Conservation (phyloP, 1,140 invertebrate species). For the Papilio polyxenes region DNA sequence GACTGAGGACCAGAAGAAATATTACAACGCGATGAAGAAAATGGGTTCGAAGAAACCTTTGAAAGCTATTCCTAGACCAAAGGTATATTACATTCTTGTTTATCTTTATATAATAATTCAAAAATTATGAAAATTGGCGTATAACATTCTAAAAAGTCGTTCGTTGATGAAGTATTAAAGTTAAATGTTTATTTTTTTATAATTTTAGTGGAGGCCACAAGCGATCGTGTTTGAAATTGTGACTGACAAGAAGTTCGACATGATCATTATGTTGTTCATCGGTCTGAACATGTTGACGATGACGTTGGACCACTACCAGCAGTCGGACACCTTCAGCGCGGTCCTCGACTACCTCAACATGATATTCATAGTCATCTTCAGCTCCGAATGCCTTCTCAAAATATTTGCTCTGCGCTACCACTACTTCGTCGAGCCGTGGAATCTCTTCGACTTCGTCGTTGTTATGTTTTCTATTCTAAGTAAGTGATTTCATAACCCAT, state of each 20-base stretch:
- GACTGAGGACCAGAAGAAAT: slow-evolving; percentile 99
- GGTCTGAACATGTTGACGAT: slow-evolving; percentile 99
- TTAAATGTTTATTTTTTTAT: slow-evolving; percentile 56
- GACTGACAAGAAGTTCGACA: slow-evolving; percentile 99
- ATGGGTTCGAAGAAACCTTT: slow-evolving; percentile 99
- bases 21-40: slow-evolving; percentile 99
- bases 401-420: slow-evolving; percentile 97
- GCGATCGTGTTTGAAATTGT: slow-evolving; percentile 98
- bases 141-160: no score
- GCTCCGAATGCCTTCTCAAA: slow-evolving; percentile 98
- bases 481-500: slow-evolving; percentile 79
- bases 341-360: slow-evolving; percentile 95
- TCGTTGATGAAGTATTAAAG: neutral
- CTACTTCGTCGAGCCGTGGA: slow-evolving; percentile 99
- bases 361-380: slow-evolving; percentile 99
- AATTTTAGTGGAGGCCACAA: slow-evolving; percentile 95
- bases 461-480: slow-evolving; percentile 99
- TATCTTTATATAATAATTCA: no score
- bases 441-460: slow-evolving; percentile 99
- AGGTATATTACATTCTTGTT: slow-evolving; percentile 80
- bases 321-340: slow-evolving; percentile 89
- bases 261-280: slow-evolving; percentile 99
- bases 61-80: slow-evolving; percentile 98
- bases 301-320: slow-evolving; percentile 98
- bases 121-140: no score